Percentiles rank a stretch among this genome's conserved stretches.
phyloP scores from a whole-genome alignment of 2,113 vertebrate genomes.

The Ailuropoda melanoleuca region DNA sequence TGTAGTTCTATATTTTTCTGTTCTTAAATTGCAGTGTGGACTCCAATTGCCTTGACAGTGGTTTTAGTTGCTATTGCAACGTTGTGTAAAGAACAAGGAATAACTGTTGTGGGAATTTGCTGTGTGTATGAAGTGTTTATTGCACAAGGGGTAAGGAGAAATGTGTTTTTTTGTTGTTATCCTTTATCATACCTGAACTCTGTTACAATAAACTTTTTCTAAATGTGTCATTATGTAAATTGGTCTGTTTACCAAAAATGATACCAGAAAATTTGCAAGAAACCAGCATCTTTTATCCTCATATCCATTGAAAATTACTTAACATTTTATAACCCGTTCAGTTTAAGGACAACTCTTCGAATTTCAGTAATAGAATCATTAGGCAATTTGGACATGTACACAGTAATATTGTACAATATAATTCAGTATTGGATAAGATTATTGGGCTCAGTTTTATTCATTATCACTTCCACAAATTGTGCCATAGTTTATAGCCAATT shows the following conservation, averaged over 20 bases:
- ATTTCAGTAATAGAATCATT: background rate
- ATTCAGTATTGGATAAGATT: background rate
- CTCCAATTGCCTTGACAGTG: constrained; percentile 94
- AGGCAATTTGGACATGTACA: background rate
- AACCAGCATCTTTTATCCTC: background rate
- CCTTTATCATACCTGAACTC: background rate
- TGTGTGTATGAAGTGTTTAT: constrained; percentile 98
- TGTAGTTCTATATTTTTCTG: background rate
- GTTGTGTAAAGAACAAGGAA: constrained; percentile 97
- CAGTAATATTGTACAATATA: background rate
- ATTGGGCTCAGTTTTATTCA: background rate
- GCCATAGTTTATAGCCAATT: constrained; percentile 8
- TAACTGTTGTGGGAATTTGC: constrained; percentile 97
- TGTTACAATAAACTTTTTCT: constrained; percentile 35
- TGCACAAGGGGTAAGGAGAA: constrained; percentile 94
- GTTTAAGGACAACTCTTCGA: background rate
- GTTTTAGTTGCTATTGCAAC: constrained; percentile 95
- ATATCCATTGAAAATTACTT: background rate
- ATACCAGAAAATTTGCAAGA: background rate
- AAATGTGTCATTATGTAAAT: background rate
- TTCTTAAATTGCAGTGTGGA: constrained; percentile 90
- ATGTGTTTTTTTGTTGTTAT: background rate
- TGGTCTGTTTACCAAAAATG: background rate
- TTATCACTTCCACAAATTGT: background rate
- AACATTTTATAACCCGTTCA: background rate